Base-by-base conservation (phyloP, 2,888 invertebrate genomes). In the Drepana falcataria region DNA sequence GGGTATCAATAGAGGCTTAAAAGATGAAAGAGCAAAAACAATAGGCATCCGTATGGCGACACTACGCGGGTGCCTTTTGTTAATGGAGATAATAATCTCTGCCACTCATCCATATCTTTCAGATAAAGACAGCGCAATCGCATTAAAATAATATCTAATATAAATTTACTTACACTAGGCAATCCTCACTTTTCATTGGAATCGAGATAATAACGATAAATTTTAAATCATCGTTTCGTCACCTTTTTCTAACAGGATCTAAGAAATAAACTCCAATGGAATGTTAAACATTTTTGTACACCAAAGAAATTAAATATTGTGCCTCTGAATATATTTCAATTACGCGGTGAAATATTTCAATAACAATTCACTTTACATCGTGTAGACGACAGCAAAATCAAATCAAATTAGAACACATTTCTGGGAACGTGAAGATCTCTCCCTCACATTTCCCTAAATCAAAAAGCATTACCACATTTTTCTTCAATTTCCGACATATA, bases 401-500 rank as follows among this genome's bases (percentile, higher is more conserved):
- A 49, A 55, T n/a, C 55, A 47, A 21, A 48, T 47, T 48, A 7
- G 53, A 41, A 37, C 58, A 60, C 47, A 58, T 56, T 55, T 40
- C 40, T 48, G 49, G 5, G 34, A 34, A 35, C 48, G 21, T 35
- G 4, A 34, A 48, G 53, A 44, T 35, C 55, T 21, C 54, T 37
- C 41, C 59, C 55, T 41, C 58, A 49, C 58, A 58, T 64, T 64
- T 59, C 54, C 59, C 58, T 61, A 61, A 64, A 64, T 64, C 62
- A 63, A 59, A 64, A 54, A 61, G 57, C 54, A 57, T 59, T 59
- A 56, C 58, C 59, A 52, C 58, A 59, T 60, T 60, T 61, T 63
- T 58, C 51, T 60, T 58, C 60, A 54, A 56, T 60, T 59, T 55
- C 59, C 61, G 51, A 52, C 48, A 53, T 55, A 52, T 56, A 51